Conservation (phyloP, 2,888 invertebrate genomes). For the Belgica antarctica region DNA sequence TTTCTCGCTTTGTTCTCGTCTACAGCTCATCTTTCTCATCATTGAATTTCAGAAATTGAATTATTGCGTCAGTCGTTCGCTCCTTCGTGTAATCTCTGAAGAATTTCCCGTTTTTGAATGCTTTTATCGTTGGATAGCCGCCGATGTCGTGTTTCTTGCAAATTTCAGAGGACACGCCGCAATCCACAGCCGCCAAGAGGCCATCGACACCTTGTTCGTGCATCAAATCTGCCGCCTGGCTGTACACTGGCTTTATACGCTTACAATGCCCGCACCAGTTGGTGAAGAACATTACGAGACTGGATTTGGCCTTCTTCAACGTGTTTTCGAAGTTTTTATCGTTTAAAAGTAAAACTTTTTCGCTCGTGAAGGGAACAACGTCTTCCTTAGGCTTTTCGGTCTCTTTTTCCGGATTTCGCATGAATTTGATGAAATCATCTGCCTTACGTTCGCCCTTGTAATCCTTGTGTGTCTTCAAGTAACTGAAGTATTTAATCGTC, state of each 20-base stretch:
- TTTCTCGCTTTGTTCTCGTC: slow-evolving; percentile 33
- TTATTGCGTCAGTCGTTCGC: slow-evolving; percentile 59
- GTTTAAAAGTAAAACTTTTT: slow-evolving; percentile 58
- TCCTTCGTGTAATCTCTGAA: slow-evolving; percentile 61
- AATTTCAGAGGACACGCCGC: slow-evolving; percentile 60
- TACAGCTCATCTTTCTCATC: slow-evolving; percentile 49
- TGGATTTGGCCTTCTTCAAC: slow-evolving; percentile 54
- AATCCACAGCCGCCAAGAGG: slow-evolving; percentile 62
- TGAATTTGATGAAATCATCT: slow-evolving; percentile 65
- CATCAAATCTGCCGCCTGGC: slow-evolving; percentile 24
- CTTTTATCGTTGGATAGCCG: slow-evolving; percentile 68
- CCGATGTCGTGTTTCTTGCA: slow-evolving; percentile 62
- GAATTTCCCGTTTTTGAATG: slow-evolving; percentile 59
- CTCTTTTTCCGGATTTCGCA: slow-evolving; percentile 56
- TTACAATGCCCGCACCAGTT: slow-evolving; percentile 75
- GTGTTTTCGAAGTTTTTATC: slow-evolving; percentile 62
- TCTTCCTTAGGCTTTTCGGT: slow-evolving; percentile 50
- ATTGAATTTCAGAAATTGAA: slow-evolving; percentile 55
- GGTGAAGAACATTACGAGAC: slow-evolving; percentile 43
- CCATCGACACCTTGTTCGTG: slow-evolving; percentile 51
- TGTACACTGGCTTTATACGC: slow-evolving; percentile 53
- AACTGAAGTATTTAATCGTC: slow-evolving; percentile 81
- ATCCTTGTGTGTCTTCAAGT: slow-evolving; percentile 65
- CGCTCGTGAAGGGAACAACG: slow-evolving; percentile 55
- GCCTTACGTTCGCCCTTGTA: slow-evolving; percentile 77